Evolutionary conservation across 2,888 invertebrate species (phyloP), one percentile per base, ranked within the genome.

Genomic region (Agrenia bidenticulata): DNA sequence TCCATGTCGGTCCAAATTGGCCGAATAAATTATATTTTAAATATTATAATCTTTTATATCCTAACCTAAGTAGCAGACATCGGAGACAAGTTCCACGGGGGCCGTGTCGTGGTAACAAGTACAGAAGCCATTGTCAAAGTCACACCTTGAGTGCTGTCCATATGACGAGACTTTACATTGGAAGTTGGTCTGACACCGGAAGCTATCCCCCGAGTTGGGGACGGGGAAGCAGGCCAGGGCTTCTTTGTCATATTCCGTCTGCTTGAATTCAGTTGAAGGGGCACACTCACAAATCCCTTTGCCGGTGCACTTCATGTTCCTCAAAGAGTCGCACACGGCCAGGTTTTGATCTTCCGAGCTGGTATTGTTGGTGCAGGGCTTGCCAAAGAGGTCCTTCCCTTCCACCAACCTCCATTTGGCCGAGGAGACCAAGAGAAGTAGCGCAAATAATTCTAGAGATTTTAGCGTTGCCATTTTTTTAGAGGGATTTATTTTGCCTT

Each of bases 111-210:
- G 50, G 37, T 45, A 37, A 26, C 69, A 69, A 24, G 61, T 61
- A 49, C 61, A 65, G 11, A 9, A 5, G 15, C 58, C 62, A 23
- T 15, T 37, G n/a, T 53, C 59, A 23, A 11, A 7, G 41, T 67
- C 59, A 50, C 67, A 67, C 23, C 62, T 41, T 1, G 69, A 69
- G 61, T 56, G 57, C 37, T 24, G 54, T 50, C 69, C 69, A 27
- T 58, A 66, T 1, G 51, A 45, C 9, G 60, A 60, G 19, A 56
- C 50, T 24, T 19, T 21, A 27, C 69, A 69, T 32, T 69, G 66
- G 13, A 27, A 19, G 24, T 63, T 49, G 4, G 56, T 39, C 21
- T 37, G 42, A 37, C 69, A 69, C 7, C 56, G 19, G 27, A 57
- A 69, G 5, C 24, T 17, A n/a, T 66, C 56, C 26, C 51, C 57